Base-by-base conservation (phyloP, 2,888 invertebrate genomes). In the Microctonus aethiopoides region DNA sequence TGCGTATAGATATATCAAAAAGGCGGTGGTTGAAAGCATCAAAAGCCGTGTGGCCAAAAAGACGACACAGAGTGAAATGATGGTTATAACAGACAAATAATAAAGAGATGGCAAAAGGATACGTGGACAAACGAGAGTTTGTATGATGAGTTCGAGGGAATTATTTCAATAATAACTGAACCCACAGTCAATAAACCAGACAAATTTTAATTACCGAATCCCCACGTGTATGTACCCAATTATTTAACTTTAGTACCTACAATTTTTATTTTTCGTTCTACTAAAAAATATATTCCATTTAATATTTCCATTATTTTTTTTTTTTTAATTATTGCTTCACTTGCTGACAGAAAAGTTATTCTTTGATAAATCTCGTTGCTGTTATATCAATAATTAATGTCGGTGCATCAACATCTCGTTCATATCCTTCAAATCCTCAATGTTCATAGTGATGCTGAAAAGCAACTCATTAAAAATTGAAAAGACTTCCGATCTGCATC, bases 31-130 rank as follows among this genome's bases (percentile, higher is more conserved):
- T 57, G 36, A 67, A 56, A 67, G 64, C 67, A 72, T 60, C 62
- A 65, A 57, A 71, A 68, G 41, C 57, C 61, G 75, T 71, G 71
- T 46, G 73, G 64, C 57, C 64, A 13, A 24, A 54, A 24, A 22
- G 20, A n/a, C 6, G 5, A 20, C 10, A 46, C 46, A 11, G n/a
- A 16, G 20, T 16, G 13, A 29, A 29, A 29, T 29, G 7, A 29
- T 29, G 3, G 29, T 29, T 7, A 10, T 36, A 36, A 1, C 10
- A 36, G 36, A 36, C 10, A 10, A n/a, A 46, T 16, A 16, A 46
- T 16, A 16, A 9, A 16, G 0, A 3, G 9, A n/a, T 57, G 9
- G 46, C 46, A 26, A 29, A 29, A 0, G 16, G 29, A 13, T 29
- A 61, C 13, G 10, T 26, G 24, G 36, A 64, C 13, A 26, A 7